Evolutionary conservation across 2,113 vertebrate species (phyloP), one percentile per base, ranked within the genome.

Genomic region (Vicugna pacos): DNA sequence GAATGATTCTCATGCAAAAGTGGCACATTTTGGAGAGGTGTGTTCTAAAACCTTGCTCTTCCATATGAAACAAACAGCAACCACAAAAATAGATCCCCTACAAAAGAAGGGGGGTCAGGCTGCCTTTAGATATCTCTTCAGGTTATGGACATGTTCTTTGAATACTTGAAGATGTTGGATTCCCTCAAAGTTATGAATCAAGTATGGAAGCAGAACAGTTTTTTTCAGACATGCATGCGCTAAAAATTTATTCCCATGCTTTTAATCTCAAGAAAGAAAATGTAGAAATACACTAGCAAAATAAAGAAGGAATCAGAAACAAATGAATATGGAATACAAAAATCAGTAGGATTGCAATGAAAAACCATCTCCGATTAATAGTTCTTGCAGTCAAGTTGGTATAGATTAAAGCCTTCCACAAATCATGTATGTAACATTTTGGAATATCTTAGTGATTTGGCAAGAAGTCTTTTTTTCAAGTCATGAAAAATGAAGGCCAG

Each of bases 201-300:
- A 54, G 8, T 46, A 5, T 89, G 46, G 89, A 35, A 83, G 19
- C n/a, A 69, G 70, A 96, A 84, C 50, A 26, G 7, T 84, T n/a
- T 84, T 93, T 93, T 93, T 89, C 26, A 77, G 28, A 84, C 22
- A 85, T 48, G 4, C 20, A 35, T 54, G 4, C 22, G 46, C 67
- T 93, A 17, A 58, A 76, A 62, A 75, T 89, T 76, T 83, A 54
- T 72, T 77, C 28, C 8, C 22, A n/a, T 92, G 67, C 26, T 88
- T 88, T 50, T 77, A 62, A 77, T 46, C 58, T 77, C n/a, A 89
- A 75, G 92, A 81, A 79, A 92, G 70, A 80, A 79, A 24, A 32
- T 62, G 60, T 72, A 28, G 52, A 89, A 81, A 88, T 73, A 92
- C 11, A 50, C 12, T 9, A 56, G 64, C 17, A 42, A 85, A 85